These are phyloP conservation scores for Montipora capitata DNA, from an alignment of 92 coral and sea anemone species.

Conservation along the genomic window DNA sequence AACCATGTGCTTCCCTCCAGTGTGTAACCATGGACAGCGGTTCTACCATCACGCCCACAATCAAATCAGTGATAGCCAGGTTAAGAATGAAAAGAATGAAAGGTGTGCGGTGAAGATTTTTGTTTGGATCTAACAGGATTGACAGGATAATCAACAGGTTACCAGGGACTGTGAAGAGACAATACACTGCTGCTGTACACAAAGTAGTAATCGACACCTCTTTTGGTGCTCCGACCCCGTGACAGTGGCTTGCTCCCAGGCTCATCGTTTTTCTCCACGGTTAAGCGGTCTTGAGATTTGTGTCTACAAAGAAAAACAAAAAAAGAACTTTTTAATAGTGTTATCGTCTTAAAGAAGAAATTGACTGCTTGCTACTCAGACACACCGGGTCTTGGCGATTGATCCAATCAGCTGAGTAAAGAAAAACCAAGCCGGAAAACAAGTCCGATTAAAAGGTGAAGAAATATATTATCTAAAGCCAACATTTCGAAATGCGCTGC, in stretches of 20 bases:
- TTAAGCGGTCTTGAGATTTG: too few relatives aligned
- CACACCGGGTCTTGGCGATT: too few relatives aligned
- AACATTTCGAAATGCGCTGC: too few relatives aligned
- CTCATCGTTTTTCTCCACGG: constrained; percentile 16
- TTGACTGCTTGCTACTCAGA: too few relatives aligned
- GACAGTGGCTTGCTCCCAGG: constrained; percentile 63
- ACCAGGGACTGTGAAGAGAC: constrained; percentile 62
- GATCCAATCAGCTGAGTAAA: too few relatives aligned
- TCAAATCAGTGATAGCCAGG: constrained; percentile 74
- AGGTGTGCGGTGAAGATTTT: constrained; percentile 71
- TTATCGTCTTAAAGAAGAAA: too few relatives aligned
- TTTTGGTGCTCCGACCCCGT: constrained; percentile 71
- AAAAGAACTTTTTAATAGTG: too few relatives aligned
- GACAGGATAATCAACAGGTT: constrained; percentile 72
- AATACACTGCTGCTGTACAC: constrained; percentile 51
- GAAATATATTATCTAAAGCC: too few relatives aligned
- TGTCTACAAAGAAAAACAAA: too few relatives aligned
- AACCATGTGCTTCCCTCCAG: constrained; percentile 52
- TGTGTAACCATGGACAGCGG: constrained; percentile 73
- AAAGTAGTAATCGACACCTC: constrained; percentile 71
- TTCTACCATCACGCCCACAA: constrained; percentile 67
- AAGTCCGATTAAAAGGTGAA: too few relatives aligned
- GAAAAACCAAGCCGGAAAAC: too few relatives aligned
- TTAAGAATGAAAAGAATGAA: constrained; percentile 63
- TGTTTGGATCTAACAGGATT: constrained; percentile 64